These are phyloP conservation scores for Gadopsis bispinosus DNA, from an alignment of 2,797 vertebrate genomes.

Conservation along the genomic window DNA sequence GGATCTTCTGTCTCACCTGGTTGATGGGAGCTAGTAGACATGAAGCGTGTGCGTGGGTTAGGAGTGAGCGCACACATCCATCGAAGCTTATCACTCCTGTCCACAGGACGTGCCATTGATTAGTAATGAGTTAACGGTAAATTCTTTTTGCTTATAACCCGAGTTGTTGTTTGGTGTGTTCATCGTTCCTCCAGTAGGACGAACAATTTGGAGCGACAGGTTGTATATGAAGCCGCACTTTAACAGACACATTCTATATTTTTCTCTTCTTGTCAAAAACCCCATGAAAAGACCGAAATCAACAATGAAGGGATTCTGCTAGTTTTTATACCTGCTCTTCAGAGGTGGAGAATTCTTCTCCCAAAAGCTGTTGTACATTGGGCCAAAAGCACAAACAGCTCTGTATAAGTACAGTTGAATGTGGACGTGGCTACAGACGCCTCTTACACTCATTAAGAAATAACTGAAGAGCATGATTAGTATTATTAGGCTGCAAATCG, in stretches of 20 bases:
- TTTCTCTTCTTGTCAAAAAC: no score
- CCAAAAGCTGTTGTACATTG: not conserved
- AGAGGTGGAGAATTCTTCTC: not conserved
- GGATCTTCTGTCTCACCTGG: conserved; percentile 83
- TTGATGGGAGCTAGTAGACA: conserved; percentile 91
- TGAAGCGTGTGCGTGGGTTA: conserved; percentile 93
- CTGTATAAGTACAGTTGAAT: not conserved
- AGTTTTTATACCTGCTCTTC: no score
- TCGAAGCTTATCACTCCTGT: conserved; percentile 95
- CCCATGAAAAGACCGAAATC: no score
- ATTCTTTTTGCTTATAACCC: not conserved
- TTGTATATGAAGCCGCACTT: no score
- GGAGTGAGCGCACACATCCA: conserved; percentile 95
- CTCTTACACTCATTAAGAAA: not conserved
- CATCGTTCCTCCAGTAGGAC: no score
- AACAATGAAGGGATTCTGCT: no score
- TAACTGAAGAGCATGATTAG: no score
- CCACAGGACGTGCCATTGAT: conserved; percentile 11
- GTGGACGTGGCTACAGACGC: not conserved
- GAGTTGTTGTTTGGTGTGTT: not conserved
- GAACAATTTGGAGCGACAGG: no score
- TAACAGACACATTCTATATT: no score
- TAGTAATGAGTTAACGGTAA: conserved; percentile 3
- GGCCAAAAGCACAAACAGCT: not conserved
- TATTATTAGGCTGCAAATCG: no score